A percentile compares a stretch with the other conserved stretches of the same genome.
Conservation (phyloP, 2,888 invertebrate species). For the Rhagonycha fulva region DNA sequence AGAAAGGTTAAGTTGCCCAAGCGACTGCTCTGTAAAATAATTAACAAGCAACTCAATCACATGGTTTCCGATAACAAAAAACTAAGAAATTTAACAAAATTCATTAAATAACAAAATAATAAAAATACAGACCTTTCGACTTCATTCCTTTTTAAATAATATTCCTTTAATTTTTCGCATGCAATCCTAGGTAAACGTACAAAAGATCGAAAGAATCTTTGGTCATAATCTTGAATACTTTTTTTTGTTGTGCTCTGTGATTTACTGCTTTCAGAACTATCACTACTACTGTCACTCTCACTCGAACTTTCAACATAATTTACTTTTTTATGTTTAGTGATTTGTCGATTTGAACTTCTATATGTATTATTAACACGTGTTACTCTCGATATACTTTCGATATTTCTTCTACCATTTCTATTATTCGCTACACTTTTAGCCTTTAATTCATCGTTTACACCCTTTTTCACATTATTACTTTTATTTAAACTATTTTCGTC, state of each 20-base stretch:
- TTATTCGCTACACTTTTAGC: neutral
- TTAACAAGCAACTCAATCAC: neutral
- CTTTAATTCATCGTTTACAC: neutral
- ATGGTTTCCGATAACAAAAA: neutral
- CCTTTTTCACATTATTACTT: neutral
- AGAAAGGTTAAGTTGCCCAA: neutral
- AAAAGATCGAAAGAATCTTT: conserved; percentile 41
- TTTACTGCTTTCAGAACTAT: neutral
- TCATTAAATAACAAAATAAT: neutral
- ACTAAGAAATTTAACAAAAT: neutral
- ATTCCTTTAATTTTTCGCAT: conserved; percentile 43
- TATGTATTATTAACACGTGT: neutral
- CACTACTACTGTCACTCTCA: neutral
- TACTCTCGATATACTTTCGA: neutral
- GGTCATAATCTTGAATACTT: conserved; percentile 29
- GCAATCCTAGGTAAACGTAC: conserved; percentile 42
- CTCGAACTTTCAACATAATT: neutral
- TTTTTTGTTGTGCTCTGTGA: neutral
- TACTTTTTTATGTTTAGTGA: neutral
- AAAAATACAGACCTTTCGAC: conserved; percentile 31
- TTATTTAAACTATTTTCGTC: conserved; percentile 14
- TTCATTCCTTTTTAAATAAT: conserved; percentile 41
- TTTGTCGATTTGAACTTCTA: neutral
- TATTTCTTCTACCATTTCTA: neutral
- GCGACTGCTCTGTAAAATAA: neutral